phyloP scores from a whole-genome alignment of 2,888 invertebrate species.

The Callosobruchus maculatus region DNA sequence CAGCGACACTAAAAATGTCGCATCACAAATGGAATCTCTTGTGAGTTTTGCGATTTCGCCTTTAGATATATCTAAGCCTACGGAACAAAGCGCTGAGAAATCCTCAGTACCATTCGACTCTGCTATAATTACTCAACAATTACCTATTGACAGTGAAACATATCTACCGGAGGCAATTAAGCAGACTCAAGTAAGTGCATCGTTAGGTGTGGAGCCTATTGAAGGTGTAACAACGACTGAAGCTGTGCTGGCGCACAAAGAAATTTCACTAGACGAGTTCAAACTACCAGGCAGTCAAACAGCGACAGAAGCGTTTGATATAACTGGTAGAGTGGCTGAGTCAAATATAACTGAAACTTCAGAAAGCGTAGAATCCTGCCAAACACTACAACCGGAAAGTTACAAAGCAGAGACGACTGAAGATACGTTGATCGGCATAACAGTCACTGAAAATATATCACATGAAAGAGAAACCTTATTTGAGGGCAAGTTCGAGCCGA shows the following conservation, averaged over 20 bases:
- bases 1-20: constrained; percentile 43
- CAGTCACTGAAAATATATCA: constrained; percentile 49
- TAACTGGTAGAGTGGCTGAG: constrained; percentile 46
- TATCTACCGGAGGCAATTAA: constrained; percentile 36
- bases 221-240: constrained; percentile 47
- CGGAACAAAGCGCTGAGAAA: constrained; percentile 23
- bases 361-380: constrained; percentile 34
- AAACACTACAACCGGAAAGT: constrained; percentile 24
- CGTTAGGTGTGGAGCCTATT: constrained; percentile 44
- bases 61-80: constrained; percentile 17
- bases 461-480: constrained; percentile 54
- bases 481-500: constrained; percentile 49
- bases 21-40: constrained; percentile 27
- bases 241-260: constrained; percentile 48
- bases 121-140: constrained; percentile 42
- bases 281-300: constrained; percentile 38
- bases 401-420: constrained; percentile 45
- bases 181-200: constrained; percentile 46
- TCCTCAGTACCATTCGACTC: constrained; percentile 41
- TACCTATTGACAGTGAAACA: constrained; percentile 48
- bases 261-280: constrained; percentile 41
- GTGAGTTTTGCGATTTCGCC: constrained; percentile 20
- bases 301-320: constrained; percentile 37
- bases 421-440: constrained; percentile 50
- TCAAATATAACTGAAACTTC: constrained; percentile 32